Conservation (phyloP, 1,140 invertebrate species). For the Acromyrmex heyeri region DNA sequence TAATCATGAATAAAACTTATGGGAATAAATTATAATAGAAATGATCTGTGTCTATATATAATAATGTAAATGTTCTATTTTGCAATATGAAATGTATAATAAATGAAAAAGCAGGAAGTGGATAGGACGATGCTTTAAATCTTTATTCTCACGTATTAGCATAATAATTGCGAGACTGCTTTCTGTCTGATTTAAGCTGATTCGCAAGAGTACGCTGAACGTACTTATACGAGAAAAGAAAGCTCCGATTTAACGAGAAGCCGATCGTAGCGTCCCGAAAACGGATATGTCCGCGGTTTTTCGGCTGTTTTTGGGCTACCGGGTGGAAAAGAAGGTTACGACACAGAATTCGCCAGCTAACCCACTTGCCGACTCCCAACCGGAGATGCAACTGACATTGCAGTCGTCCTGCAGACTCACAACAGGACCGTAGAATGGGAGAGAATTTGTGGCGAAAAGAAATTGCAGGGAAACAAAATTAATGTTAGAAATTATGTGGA, state of each 20-base stretch:
- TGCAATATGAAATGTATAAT: conserved; percentile 1
- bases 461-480: not conserved
- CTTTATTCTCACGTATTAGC: conserved; percentile 80
- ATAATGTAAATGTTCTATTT: conserved; percentile 21
- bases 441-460: not conserved
- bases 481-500: not conserved
- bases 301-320: conserved; percentile 72
- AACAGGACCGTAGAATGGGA: conserved; percentile 1
- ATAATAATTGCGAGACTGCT: conserved; percentile 81
- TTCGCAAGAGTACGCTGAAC: conserved; percentile 9
- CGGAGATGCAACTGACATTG: conserved; percentile 68
- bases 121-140: conserved; percentile 34
- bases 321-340: conserved; percentile 71
- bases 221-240: not conserved
- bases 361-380: conserved; percentile 78
- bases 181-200: conserved; percentile 22
- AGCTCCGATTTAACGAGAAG: conserved; percentile 30
- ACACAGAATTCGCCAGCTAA: conserved; percentile 80
- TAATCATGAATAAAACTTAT: not conserved
- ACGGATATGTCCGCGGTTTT: conserved; percentile 70
- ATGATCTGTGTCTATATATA: not conserved
- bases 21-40: not conserved
- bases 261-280: conserved; percentile 57
- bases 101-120: conserved; percentile 1
- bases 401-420: conserved; percentile 67